phyloP scores from a whole-genome alignment of 2,888 invertebrate genomes.

The Heliconius sara region DNA sequence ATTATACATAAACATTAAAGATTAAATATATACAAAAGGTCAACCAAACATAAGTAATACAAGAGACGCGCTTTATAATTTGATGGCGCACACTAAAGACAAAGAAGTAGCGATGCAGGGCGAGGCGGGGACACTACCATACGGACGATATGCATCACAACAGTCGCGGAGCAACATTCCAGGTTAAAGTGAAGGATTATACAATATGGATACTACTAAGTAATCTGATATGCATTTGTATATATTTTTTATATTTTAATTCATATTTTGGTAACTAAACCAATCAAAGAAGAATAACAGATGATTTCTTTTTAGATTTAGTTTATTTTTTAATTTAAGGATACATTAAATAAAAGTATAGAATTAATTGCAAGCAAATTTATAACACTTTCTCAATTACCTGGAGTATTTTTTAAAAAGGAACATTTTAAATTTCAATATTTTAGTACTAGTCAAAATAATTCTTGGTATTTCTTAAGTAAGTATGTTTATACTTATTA shows the following conservation, averaged over 20 bases:
- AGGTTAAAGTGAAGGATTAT: constrained; percentile 61
- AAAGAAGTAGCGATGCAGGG: constrained; percentile 61
- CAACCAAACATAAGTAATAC: not conserved
- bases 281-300: not conserved
- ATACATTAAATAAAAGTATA: too few species aligned
- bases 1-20: not conserved
- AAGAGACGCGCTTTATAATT: constrained; percentile 24
- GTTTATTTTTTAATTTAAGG: too few species aligned
- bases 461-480: too few species aligned
- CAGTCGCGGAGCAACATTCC: constrained; percentile 81
- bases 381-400: too few species aligned
- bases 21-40: not conserved
- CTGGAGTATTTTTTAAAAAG: too few species aligned
- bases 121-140: constrained; percentile 70
- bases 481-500: too few species aligned
- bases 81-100: constrained; percentile 60
- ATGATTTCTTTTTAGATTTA: not conserved
- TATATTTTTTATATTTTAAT: not conserved
- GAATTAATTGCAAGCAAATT: too few species aligned
- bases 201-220: constrained; percentile 59
- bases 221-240: not conserved
- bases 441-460: too few species aligned
- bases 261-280: not conserved
- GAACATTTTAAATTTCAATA: too few species aligned
- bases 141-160: constrained; percentile 81